phyloP scores from a whole-genome alignment of 2,113 vertebrate species.

The Actinemys pallida region DNA sequence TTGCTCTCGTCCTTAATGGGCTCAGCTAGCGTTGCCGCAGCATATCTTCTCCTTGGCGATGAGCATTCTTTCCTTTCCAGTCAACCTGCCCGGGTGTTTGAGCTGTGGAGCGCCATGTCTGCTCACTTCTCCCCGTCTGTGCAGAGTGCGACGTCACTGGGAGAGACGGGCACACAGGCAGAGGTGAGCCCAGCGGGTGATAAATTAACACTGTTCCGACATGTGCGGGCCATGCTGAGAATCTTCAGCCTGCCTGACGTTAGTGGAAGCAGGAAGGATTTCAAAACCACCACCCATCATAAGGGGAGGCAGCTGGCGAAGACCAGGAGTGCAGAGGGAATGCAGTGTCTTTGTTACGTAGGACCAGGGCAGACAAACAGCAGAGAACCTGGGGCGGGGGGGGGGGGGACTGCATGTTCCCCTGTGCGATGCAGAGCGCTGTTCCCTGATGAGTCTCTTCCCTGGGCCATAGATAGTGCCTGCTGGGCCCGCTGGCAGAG shows the following conservation, averaged over 20 bases:
- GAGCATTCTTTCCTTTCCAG: background rate
- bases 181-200: background rate
- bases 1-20: background rate
- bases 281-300: background rate
- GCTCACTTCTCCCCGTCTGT: background rate
- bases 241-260: background rate
- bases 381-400: too few relatives aligned
- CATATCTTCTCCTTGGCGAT: background rate
- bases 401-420: background rate
- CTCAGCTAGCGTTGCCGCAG: background rate
- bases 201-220: background rate
- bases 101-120: too few relatives aligned
- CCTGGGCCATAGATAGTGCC: background rate
- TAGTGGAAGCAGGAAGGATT: too few relatives aligned
- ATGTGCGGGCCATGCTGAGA: background rate
- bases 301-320: background rate
- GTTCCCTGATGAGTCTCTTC: background rate
- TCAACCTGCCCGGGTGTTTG: background rate
- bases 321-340: background rate
- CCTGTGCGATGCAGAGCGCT: background rate
- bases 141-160: background rate
- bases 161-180: background rate
- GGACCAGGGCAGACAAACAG: background rate
- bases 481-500: background rate
- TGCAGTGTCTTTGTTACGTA: background rate